Evolutionary conservation across 2,888 invertebrate species (phyloP), one percentile per base, ranked within the genome.

Genomic region (Folsomia candida): DNA sequence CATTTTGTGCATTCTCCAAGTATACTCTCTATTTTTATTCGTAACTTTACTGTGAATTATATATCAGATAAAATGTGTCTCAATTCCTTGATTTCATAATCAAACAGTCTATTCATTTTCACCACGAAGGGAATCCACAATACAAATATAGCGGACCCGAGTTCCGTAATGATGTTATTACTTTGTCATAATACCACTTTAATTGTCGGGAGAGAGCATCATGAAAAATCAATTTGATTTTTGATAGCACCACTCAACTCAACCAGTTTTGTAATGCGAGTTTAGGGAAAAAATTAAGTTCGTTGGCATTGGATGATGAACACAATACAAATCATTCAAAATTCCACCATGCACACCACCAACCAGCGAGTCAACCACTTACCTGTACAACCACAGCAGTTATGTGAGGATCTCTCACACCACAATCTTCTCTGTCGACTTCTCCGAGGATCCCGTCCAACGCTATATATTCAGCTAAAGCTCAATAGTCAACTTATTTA

Each of bases 141-240:
- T n/a, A n/a, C n/a, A n/a, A n/a, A n/a, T n/a, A n/a, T n/a, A n/a
- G n/a, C n/a, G n/a, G n/a, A n/a, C n/a, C n/a, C n/a, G n/a, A n/a
- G n/a, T n/a, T n/a, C n/a, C n/a, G n/a, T 61, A 29, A 61, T 61
- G 61, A 61, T 61, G 61, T 61, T 28, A 61, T 61, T 61, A 61
- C n/a, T 28, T 61, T 27, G 28, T 28, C 61, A 28, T n/a, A 28
- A n/a, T 28, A 18, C 11, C 29, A n/a, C 61, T 61, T 61, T 61
- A 61, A 61, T 61, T 61, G 22, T 61, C 28, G 59, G 24, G 25
- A 24, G 59, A 59, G 14, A 59, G 18, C 20, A n/a, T 61, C 61
- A 61, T 61, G 61, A 61, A 61, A 61, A n/a, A 61, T 61, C 61
- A 61, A 61, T 61, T 61, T 61, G 27, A 26, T 29, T 4, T 20